Evolutionary conservation across 92 coral and sea anemone genomes (phyloP).

Genomic region (Paragorgia papillata): DNA sequence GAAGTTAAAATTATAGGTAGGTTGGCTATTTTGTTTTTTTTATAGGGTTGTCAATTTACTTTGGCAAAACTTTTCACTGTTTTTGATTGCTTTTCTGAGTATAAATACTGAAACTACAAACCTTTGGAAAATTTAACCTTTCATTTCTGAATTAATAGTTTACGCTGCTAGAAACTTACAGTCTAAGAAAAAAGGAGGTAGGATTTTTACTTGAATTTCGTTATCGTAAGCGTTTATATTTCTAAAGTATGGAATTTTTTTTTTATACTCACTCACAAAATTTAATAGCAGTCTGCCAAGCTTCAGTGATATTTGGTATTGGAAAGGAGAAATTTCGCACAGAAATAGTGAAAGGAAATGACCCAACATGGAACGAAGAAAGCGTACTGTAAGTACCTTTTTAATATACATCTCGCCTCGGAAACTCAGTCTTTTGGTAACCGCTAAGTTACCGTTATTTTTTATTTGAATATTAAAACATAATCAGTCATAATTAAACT

Average conservation of each 20-base stretch:
- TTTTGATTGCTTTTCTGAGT: too few species aligned
- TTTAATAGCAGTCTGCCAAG: slow-evolving; percentile 85
- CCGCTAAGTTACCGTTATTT: too few species aligned
- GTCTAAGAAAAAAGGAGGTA: slow-evolving; percentile 64
- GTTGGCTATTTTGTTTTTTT: not conserved
- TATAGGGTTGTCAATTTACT: too few species aligned
- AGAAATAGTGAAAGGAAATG: slow-evolving; percentile 68
- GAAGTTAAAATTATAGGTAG: slow-evolving; percentile 28
- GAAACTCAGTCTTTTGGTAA: too few species aligned
- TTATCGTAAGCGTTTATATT: not conserved
- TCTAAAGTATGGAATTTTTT: too few species aligned
- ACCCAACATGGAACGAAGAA: slow-evolving; percentile 99
- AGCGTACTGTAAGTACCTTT: slow-evolving; percentile 74
- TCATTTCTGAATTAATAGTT: slow-evolving; percentile 54
- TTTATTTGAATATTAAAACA: too few species aligned
- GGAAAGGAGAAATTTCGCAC: slow-evolving; percentile 95
- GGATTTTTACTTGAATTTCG: not conserved
- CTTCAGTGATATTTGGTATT: slow-evolving; percentile 89
- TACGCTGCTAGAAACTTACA: slow-evolving; percentile 89
- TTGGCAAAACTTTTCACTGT: too few species aligned
- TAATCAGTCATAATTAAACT: too few species aligned
- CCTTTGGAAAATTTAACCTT: not conserved
- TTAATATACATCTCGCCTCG: not conserved
- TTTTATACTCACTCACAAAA: too few species aligned
- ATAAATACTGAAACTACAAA: too few species aligned